Evolutionary conservation across 2,113 vertebrate genomes (phyloP), one percentile per base, ranked within the genome.

Genomic region (Pseudorectes ferrugineus): DNA sequence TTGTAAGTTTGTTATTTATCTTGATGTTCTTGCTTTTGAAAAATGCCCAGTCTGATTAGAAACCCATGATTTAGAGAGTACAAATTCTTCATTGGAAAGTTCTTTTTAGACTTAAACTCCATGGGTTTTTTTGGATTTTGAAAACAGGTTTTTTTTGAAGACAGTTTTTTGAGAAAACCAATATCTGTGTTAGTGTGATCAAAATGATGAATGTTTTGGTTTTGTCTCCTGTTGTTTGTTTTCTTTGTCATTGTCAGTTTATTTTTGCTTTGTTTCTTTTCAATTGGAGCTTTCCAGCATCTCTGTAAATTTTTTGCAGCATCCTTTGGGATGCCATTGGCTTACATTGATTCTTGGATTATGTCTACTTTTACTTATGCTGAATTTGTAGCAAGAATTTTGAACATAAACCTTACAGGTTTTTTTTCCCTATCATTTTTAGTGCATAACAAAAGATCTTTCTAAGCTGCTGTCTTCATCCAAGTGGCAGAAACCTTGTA

Each of bases 211-310:
- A 43, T 74, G 25, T 55, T 90, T 92, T 71, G 54, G 13, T 54
- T 91, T 84, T 92, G 48, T 89, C 38, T 91, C 51, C 79, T 80
- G 59, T 77, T 90, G 70, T 79, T 95, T 79, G 78, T 35, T 91
- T 96, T 89, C 33, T 88, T 88, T 94, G 43, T 72, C 10, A 48
- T 45, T 80, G 46, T 48, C 33, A 31, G 52, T 59, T 93, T 89
- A 43, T 52, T 92, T 83, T 83, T 49, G n/a, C 24, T 81, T 75
- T 77, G 21, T 93, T 91, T 92, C 52, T 86, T 74, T 94, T 75
- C 66, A 75, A 4, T 36, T 83, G 72, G 51, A 89, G 33, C 29
- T 74, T 90, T 77, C 33, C 40, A 94, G 31, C 55, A 59, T 36
- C 29, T 63, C 70, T 87, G 38, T 51, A 74, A 84, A 61, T 80